Evolutionary conservation across 1,140 invertebrate genomes (phyloP), one percentile per base, ranked within the genome.

Genomic region (Drosophila micromelanica): DNA sequence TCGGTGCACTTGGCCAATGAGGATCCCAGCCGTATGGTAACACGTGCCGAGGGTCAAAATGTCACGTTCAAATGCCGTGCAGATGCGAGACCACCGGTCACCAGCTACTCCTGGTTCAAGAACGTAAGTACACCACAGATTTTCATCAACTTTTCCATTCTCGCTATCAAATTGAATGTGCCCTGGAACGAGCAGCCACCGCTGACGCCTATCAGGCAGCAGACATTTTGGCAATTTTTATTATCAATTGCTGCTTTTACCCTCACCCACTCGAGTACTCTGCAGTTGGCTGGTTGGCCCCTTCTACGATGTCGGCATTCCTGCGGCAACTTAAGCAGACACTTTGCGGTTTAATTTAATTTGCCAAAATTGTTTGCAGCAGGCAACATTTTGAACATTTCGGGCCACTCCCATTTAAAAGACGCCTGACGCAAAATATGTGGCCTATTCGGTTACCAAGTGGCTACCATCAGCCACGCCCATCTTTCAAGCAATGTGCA

Each of bases 1-100:
- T 92, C 91, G 42, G 91, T 92, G 76, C 91, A 92, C 55, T 90
- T 92, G 77, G 91, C 91, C 70, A 92, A 92, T 56, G 91, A 92
- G 72, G 91, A 92, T 82, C 91, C 91, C 65, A 92, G 91, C 64
- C 80, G 91, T 9, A 57, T 92, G 73, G 90, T 92, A 13, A 92
- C 90, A 42, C 82, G 91, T 37, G 80, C 91, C 72, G 91, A 92
- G 72, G 90, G 91, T 30, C 86, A 92, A 72, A 92, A 92, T 74
- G 91, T 92, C 37, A 92, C 91, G 56, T 91, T 92, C 65, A 92
- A 92, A 69, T 92, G 91, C 69, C 85, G 91, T 30, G 91, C 91
- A 0, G 91, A 92, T 81, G 91, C 91, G 52, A 70, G 91, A 12
- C 91, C 91, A 55, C 90, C 91, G 67, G 91, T 92, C 3, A 80